Evolutionary conservation across 2,113 vertebrate genomes (phyloP), one percentile per base, ranked within the genome.

Genomic region (Lophochroa leadbeateri): DNA sequence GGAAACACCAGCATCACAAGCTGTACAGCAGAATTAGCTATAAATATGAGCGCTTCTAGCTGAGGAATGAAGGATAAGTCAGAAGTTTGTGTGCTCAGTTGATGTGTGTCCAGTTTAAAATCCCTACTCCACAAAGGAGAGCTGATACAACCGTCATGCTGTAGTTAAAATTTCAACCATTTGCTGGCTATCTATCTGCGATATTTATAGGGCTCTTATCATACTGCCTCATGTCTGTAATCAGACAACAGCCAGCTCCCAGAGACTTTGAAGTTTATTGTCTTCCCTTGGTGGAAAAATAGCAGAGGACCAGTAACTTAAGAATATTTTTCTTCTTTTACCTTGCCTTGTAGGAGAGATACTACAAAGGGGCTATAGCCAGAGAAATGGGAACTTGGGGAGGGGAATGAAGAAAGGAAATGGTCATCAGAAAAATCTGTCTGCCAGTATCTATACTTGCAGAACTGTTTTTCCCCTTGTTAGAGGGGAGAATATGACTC

Each of bases 401-500:
- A 96, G 47, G 39, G 49, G 63, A 93, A 93, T 17, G n/a, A 74
- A 94, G 91, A 96, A 77, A 88, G 46, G 74, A 89, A 96, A 91
- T 2, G 82, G 82, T 96, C 91, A 84, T 96, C 80, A 95, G 91
- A 94, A 93, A 94, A 94, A 97, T 90, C 91, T 82, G 72, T 97
- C 92, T 97, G 96, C 90, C 92, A 91, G 35, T 97, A 95, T 96
- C 86, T 82, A 28, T 69, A 88, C 91, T 92, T 90, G 80, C 82
- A 39, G 91, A 96, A 88, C 80, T 86, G 92, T 81, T 96, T 97
- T 96, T 82, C 67, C 47, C 78, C 91, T 97, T 94, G 95, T 97
- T 96, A 93, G 91, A 96, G 91, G 94, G 81, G 84, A 88, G 90
- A 97, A 97, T 95, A 84, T 82, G 88, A 96, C 95, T 96, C 91